A percentile compares a stretch with the other conserved stretches of the same genome.
Evolutionary conservation across 1,140 invertebrate genomes (phyloP).

Genomic region (Lordiphosa clarofinis): DNA sequence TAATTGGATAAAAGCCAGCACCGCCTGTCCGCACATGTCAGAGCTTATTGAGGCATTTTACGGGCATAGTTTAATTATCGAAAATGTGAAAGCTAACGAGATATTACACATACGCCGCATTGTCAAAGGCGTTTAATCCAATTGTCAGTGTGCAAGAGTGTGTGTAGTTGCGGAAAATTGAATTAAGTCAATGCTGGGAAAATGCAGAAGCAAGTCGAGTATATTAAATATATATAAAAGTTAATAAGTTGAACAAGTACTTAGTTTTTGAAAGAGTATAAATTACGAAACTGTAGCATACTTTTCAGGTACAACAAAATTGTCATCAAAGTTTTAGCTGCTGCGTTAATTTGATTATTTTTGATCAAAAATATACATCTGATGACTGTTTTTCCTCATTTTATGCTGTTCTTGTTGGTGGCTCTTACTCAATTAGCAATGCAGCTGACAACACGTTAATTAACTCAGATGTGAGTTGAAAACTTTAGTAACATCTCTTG

Average conservation of each 20-base stretch:
- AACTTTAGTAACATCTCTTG: conserved; percentile 46
- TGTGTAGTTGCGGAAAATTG: background rate
- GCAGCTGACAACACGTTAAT: conserved; percentile 65
- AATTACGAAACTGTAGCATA: too few species aligned
- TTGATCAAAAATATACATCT: too few species aligned
- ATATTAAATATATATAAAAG: too few species aligned
- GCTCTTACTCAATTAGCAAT: conserved; percentile 62
- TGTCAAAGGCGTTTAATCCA: conserved; percentile 43
- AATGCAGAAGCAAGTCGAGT: too few species aligned
- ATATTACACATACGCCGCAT: conserved; percentile 35
- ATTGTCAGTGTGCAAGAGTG: conserved; percentile 16
- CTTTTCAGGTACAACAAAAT: too few species aligned
- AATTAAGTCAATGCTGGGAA: too few species aligned
- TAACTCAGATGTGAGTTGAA: conserved; percentile 57
- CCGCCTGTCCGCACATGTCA: conserved; percentile 8
- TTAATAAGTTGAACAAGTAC: too few species aligned
- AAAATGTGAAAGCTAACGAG: conserved; percentile 36
- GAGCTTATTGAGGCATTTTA: conserved; percentile 23
- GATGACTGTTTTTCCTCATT: too few species aligned
- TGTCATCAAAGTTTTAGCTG: too few species aligned
- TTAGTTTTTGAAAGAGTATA: too few species aligned
- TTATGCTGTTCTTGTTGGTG: background rate
- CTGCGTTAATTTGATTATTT: too few species aligned
- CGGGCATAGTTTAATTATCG: conserved; percentile 35
- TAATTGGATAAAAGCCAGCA: conserved; percentile 5